These are phyloP conservation scores for Grapholita molesta DNA, from an alignment of 1,140 invertebrate genomes.

Conservation along the genomic window DNA sequence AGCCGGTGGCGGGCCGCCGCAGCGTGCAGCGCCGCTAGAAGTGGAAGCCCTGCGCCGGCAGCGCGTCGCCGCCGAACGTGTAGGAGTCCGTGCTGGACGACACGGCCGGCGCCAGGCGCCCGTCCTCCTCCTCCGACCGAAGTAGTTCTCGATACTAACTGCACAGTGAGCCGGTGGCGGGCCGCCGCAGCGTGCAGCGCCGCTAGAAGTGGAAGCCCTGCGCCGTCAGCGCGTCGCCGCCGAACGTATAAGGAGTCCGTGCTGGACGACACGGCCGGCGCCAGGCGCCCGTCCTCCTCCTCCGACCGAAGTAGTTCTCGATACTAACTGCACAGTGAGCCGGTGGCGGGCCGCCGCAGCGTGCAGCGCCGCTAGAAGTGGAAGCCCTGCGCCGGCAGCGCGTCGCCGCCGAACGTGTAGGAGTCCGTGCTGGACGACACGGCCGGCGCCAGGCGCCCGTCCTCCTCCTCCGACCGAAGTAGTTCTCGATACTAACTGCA, in stretches of 20 bases:
- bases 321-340: too few species aligned
- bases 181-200: too few species aligned
- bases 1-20: constrained; percentile 18
- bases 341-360: too few species aligned
- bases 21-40: constrained; percentile 81
- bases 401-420: constrained; percentile 86
- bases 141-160: constrained; percentile 98
- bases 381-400: constrained; percentile 87
- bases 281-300: constrained; percentile 90
- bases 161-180: too few species aligned
- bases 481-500: constrained; percentile 98
- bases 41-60: constrained; percentile 88
- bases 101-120: constrained; percentile 87
- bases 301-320: constrained; percentile 96
- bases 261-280: constrained; percentile 87
- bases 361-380: too few species aligned
- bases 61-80: constrained; percentile 84
- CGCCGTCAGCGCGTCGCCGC: constrained; percentile 84
- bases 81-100: constrained; percentile 89
- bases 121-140: constrained; percentile 94
- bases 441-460: constrained; percentile 87
- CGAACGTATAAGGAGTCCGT: constrained; percentile 89
- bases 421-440: constrained; percentile 88
- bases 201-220: constrained; percentile 91
- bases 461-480: constrained; percentile 95